phyloP scores from a whole-genome alignment of 2,797 vertebrate genomes.

The Hippoglossus hippoglossus region DNA sequence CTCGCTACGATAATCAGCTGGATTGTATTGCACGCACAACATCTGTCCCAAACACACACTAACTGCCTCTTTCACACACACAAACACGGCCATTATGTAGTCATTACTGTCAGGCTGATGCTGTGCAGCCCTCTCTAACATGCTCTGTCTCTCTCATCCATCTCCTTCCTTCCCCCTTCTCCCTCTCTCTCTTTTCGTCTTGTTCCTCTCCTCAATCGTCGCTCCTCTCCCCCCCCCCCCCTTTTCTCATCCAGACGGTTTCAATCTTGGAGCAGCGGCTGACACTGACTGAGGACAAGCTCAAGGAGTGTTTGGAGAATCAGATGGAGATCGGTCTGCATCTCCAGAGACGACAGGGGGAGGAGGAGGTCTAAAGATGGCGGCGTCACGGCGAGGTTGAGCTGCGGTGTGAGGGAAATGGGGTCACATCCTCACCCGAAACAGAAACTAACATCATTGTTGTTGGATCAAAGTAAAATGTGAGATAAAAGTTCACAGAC shows the following conservation, averaged over 20 bases:
- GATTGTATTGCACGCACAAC: slow-evolving; percentile 74
- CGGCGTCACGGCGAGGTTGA: slow-evolving; percentile 18
- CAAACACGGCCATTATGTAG: slow-evolving; percentile 62
- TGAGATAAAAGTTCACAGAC: background rate
- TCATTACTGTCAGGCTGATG: slow-evolving; percentile 75
- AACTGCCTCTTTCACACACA: slow-evolving; percentile 64
- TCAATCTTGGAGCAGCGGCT: slow-evolving; percentile 92
- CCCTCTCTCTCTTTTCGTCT: slow-evolving; percentile 40
- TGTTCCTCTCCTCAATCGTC: slow-evolving; percentile 25
- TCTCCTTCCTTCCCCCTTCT: slow-evolving; percentile 44
- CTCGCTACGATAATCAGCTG: slow-evolving; percentile 72
- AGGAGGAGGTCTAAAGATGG: slow-evolving; percentile 60
- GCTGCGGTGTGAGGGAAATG: slow-evolving; percentile 3
- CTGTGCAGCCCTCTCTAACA: slow-evolving; percentile 63
- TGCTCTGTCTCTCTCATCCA: slow-evolving; percentile 52
- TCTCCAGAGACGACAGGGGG: slow-evolving; percentile 67
- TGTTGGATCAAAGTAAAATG: slow-evolving; percentile 16
- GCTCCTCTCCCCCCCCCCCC: slow-evolving; percentile 12
- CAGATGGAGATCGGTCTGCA: slow-evolving; percentile 88
- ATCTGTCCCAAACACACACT: slow-evolving; percentile 78
- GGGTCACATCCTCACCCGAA: slow-evolving; percentile 17
- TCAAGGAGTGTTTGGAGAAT: slow-evolving; percentile 94
- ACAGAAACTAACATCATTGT: background rate
- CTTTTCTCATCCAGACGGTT: slow-evolving; percentile 77
- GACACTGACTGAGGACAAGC: slow-evolving; percentile 94